These are phyloP conservation scores for Denticeps clupeoides DNA, from an alignment of 2,797 vertebrate genomes.

Conservation along the genomic window DNA sequence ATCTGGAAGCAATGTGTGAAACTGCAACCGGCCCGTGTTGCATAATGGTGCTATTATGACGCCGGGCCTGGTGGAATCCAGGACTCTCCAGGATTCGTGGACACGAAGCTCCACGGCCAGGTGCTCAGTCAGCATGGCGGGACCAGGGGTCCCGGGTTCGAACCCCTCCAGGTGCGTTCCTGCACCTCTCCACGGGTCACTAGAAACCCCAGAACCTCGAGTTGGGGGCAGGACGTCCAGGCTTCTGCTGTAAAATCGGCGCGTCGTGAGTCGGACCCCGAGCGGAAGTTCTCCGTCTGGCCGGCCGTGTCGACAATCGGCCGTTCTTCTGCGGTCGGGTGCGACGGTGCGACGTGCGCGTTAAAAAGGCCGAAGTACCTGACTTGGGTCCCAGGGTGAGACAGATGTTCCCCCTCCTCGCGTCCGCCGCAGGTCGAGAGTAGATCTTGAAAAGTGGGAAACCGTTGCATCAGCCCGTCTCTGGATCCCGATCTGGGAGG, in stretches of 20 bases:
- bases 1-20: constrained; percentile 20
- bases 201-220: no score
- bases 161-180: no score
- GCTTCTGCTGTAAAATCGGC: no score
- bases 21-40: constrained; percentile 11
- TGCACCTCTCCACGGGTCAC: no score
- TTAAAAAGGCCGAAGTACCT: constrained; percentile 42
- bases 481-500: constrained; percentile 84
- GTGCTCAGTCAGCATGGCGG: no score
- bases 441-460: constrained; percentile 81
- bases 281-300: constrained; percentile 63
- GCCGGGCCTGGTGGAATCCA: no score
- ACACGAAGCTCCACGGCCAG: no score
- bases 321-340: no score
- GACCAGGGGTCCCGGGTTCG: no score
- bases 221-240: no score
- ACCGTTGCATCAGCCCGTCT: constrained; percentile 93
- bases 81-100: no score
- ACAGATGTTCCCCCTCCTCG: constrained; percentile 63
- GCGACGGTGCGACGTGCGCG: no score
- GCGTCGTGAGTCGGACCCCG: constrained; percentile 46
- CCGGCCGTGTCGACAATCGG: constrained; percentile 46
- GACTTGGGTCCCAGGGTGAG: constrained; percentile 65
- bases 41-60: constrained; percentile 21
- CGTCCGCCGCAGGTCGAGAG: constrained; percentile 64